Base-by-base conservation (phyloP, 2,113 vertebrate species). In the Procavia capensis region DNA sequence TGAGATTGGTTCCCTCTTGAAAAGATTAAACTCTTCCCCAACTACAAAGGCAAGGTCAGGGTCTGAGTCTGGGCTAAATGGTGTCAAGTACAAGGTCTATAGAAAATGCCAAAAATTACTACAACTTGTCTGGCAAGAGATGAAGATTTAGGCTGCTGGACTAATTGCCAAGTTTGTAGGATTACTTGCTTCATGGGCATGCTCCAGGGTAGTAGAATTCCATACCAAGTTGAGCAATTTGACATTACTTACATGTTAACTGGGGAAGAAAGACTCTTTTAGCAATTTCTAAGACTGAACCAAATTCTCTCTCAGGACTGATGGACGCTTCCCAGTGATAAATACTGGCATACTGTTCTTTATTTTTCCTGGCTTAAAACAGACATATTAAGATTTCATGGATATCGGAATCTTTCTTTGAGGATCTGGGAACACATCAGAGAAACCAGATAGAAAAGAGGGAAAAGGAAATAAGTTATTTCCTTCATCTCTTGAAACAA, bases 391-490 rank as follows among this genome's bases (percentile, higher is more conserved):
- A 93, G 90, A 97, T 96, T 98, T 97, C 96, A 93, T 93, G 95
- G 91, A 84, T 88, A 80, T 95, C 88, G 78, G 43, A 96, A 84
- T 97, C 76, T 96, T 93, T 93, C 91, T 97, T 92, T 97, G 93
- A 97, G 95, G 85, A 94, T 95, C 95, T 97, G 97, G 91, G 94
- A 96, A 96, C 94, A 96, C 90, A 95, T 97, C 96, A 95, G 96
- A 97, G 94, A 97, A 97, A 87, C 64, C 76, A 97, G 91, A 93
- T 79, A 96, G 94, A 96, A 96, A 94, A 93, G 70, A 91, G 81
- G 80, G 89, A 93, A 97, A 96, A 95, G 96, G 96, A 96, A 98
- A 95, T 97, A 91, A 91, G 87, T 95, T 96, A 88, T 95, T 97
- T 96, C 96, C 91, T 85, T 82, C 76, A 86, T 70, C 88, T 84